These are phyloP conservation scores for Australoheros facetus DNA, from an alignment of 2,797 vertebrate species.

Conservation along the genomic window DNA sequence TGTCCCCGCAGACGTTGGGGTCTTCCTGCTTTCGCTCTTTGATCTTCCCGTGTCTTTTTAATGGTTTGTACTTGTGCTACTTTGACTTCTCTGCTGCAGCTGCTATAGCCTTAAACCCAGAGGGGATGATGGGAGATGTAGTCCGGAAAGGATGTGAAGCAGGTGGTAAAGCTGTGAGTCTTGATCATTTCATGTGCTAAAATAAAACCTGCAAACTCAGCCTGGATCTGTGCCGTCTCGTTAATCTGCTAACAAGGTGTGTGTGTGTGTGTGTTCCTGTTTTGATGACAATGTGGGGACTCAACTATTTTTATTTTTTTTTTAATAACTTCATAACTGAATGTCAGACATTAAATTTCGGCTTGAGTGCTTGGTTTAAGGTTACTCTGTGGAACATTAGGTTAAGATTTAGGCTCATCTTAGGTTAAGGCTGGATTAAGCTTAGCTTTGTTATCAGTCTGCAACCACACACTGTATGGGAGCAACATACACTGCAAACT, in stretches of 20 bases:
- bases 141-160: constrained; percentile 19
- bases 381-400: neutral
- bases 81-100: constrained; percentile 5
- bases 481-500: neutral
- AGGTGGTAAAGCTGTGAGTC: constrained; percentile 12
- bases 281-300: neutral
- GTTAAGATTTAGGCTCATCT: neutral
- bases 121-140: constrained; percentile 57
- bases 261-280: neutral
- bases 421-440: neutral
- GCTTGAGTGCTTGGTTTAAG: neutral
- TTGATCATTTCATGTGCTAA: constrained; percentile 49
- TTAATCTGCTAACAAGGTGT: neutral
- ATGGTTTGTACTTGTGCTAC: neutral
- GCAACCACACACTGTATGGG: neutral
- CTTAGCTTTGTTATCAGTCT: neutral
- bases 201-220: constrained; percentile 48
- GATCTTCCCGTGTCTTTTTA: neutral
- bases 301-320: no score
- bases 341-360: neutral
- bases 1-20: neutral
- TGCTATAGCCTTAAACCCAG: constrained; percentile 55
- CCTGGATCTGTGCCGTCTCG: neutral
- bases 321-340: neutral
- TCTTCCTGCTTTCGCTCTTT: neutral